Evolutionary conservation across 1,140 invertebrate genomes (phyloP).

Genomic region (Aphis gossypii): DNA sequence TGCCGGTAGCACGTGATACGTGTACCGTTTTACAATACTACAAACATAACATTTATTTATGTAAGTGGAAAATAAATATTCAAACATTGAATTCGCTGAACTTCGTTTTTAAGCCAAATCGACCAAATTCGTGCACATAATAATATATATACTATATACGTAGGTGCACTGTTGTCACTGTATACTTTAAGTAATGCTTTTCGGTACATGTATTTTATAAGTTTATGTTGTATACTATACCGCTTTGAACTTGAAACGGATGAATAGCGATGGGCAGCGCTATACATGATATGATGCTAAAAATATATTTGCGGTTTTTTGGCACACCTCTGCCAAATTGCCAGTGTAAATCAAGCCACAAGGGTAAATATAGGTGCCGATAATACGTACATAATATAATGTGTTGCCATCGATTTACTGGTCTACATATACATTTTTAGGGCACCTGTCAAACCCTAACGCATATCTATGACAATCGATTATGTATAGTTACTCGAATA

Average conservation of each 20-base stretch:
- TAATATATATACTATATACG: no score
- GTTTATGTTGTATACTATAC: background rate
- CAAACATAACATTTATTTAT: no score
- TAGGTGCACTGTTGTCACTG: background rate
- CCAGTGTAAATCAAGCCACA: background rate
- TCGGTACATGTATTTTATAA: no score
- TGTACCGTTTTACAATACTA: no score
- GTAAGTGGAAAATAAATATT: background rate
- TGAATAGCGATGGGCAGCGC: background rate
- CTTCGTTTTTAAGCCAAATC: background rate
- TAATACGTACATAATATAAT: background rate
- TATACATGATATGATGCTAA: background rate
- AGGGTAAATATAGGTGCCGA: constrained; percentile 44
- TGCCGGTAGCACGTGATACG: no score
- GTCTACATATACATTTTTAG: constrained; percentile 37
- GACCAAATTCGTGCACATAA: background rate
- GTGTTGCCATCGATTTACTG: constrained; percentile 18
- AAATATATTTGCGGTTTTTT: constrained; percentile 12
- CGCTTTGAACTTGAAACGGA: constrained; percentile 39
- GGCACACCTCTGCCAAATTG: background rate
- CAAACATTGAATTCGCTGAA: background rate
- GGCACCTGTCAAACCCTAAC: background rate
- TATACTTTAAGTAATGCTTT: background rate
- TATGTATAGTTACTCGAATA: background rate
- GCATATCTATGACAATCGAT: constrained; percentile 17